These are phyloP conservation scores for Eptesicus fuscus DNA, from an alignment of 2,113 vertebrate species.

Conservation along the genomic window DNA sequence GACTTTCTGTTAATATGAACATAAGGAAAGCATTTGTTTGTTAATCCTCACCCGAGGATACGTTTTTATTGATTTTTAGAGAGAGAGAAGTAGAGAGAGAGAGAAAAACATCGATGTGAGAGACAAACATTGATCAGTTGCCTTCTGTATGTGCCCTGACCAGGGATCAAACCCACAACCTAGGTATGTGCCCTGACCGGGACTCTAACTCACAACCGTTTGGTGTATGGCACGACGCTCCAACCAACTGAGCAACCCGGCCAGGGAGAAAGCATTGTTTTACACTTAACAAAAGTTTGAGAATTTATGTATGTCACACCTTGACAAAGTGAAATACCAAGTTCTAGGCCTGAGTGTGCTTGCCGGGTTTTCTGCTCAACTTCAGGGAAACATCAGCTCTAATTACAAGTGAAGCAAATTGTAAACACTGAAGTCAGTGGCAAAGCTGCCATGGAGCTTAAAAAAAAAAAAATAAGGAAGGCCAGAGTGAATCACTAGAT, in stretches of 20 bases:
- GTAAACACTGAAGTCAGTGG: not conserved
- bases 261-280: not conserved
- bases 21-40: not conserved
- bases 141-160: too few species aligned
- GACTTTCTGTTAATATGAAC: not conserved
- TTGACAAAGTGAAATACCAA: not conserved
- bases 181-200: too few species aligned
- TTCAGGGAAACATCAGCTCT: not conserved
- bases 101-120: too few species aligned
- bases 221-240: too few species aligned
- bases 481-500: not conserved
- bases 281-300: conserved; percentile 21
- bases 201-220: too few species aligned
- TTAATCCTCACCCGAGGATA: too few species aligned
- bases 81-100: too few species aligned
- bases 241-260: too few species aligned
- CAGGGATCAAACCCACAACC: too few species aligned
- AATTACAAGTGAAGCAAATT: not conserved
- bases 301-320: not conserved
- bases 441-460: not conserved
- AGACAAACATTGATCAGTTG: too few species aligned
- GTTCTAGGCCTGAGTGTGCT: not conserved
- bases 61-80: too few species aligned
- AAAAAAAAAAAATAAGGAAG: not conserved
- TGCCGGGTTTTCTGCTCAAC: not conserved